phyloP scores from a whole-genome alignment of 2,888 invertebrate species.

The Chirona hameri region DNA sequence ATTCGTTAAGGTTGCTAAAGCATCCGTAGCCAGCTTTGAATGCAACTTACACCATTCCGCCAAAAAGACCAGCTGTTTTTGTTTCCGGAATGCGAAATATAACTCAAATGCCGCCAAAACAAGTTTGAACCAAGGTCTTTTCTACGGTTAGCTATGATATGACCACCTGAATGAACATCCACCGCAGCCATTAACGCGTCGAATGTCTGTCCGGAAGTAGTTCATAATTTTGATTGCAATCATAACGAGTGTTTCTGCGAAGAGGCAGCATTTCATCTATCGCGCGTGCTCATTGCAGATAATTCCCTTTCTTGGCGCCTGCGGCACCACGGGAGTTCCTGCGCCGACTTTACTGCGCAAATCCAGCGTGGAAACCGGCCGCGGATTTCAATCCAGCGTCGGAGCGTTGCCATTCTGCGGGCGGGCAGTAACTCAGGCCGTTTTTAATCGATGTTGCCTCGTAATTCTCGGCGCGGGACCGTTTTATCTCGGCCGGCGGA shows the following conservation, averaged over 20 bases:
- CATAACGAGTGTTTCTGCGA: not conserved
- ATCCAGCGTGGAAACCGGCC: not conserved
- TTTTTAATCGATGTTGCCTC: constrained; percentile 22
- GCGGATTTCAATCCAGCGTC: not conserved
- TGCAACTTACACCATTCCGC: no score
- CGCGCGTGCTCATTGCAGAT: not conserved
- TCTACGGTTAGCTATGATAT: no score
- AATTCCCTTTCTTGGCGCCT: not conserved
- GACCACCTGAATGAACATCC: no score
- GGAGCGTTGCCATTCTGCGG: not conserved
- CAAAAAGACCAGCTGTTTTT: no score
- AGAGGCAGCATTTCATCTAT: no score
- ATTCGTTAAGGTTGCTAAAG: no score
- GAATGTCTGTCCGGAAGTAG: not conserved
- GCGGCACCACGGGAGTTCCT: not conserved
- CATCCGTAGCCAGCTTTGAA: no score
- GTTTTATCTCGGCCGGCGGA: not conserved
- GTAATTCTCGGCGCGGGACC: not conserved
- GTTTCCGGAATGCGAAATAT: no score
- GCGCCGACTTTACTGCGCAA: not conserved
- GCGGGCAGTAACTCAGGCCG: not conserved
- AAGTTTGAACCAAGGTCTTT: no score
- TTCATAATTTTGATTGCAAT: not conserved
- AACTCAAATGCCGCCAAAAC: no score
- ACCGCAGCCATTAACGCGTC: not conserved